A percentile compares a stretch with the other conserved stretches of the same genome.
Conservation (phyloP, 2,113 vertebrate species). For the Gymnorhina tibicen region DNA sequence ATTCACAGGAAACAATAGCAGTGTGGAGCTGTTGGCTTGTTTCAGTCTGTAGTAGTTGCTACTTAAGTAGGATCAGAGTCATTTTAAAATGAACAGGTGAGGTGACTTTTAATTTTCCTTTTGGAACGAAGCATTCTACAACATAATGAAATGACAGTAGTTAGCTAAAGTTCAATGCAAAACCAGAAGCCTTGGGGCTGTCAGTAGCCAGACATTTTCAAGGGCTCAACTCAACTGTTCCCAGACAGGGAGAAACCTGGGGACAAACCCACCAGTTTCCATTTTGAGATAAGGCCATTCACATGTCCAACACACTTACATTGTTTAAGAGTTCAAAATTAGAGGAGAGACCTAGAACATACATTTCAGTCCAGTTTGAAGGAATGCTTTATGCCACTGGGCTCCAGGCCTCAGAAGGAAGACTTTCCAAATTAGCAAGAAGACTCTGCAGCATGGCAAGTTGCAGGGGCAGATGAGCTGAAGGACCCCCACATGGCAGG, state of each 20-base stretch:
- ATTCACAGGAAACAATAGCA: background rate
- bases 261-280: background rate
- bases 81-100: background rate
- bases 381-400: background rate
- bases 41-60: background rate
- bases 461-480: background rate
- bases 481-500: background rate
- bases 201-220: background rate
- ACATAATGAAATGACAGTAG: background rate
- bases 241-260: background rate
- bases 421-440: background rate
- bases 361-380: background rate
- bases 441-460: background rate
- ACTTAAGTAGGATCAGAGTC: background rate
- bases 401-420: background rate
- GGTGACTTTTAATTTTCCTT: background rate
- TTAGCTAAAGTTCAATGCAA: background rate
- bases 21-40: background rate
- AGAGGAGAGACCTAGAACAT: background rate
- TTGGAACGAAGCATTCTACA: background rate
- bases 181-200: background rate
- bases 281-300: background rate
- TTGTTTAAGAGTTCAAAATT: background rate
- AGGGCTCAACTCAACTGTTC: background rate
- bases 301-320: background rate